A percentile compares a stretch with the other conserved stretches of the same genome.
Conservation (phyloP, 2,113 vertebrate species). For the Microcebus griseorufus region DNA sequence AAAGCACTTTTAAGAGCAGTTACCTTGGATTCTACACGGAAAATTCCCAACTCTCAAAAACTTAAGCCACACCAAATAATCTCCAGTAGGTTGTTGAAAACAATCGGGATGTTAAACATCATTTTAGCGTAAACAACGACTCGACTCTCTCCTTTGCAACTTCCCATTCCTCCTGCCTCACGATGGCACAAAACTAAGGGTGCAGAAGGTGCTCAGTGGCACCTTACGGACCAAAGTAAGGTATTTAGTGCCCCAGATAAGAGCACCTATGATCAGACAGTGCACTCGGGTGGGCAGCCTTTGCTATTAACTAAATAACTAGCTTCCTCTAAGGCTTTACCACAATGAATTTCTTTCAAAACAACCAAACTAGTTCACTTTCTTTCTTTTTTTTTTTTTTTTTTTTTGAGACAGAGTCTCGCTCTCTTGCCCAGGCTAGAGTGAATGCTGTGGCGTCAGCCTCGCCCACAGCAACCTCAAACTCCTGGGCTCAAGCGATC, state of each 20-base stretch:
- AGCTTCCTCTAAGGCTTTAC: not conserved
- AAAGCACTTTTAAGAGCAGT: not conserved
- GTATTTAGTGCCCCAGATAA: accelerated
- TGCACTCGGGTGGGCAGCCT: accelerated
- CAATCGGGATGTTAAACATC: not conserved
- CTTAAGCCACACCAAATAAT: not conserved
- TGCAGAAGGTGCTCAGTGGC: accelerated
- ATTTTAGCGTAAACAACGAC: not conserved
- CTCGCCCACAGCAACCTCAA: no score
- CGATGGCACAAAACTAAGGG: not conserved
- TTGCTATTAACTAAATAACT: not conserved
- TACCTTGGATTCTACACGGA: not conserved
- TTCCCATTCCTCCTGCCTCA: not conserved
- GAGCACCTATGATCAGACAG: accelerated
- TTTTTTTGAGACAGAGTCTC: no score
- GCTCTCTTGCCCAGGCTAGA: no score
- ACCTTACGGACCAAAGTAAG: accelerated
- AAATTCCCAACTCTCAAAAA: not conserved
- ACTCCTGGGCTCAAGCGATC: no score
- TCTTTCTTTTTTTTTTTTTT: no score
- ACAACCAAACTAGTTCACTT: no score
- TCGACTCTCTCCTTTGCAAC: not conserved
- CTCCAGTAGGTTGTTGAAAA: not conserved
- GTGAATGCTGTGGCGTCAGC: no score
- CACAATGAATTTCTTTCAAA: not conserved